Conservation (phyloP, 2,888 invertebrate species). For the Noctua janthina region DNA sequence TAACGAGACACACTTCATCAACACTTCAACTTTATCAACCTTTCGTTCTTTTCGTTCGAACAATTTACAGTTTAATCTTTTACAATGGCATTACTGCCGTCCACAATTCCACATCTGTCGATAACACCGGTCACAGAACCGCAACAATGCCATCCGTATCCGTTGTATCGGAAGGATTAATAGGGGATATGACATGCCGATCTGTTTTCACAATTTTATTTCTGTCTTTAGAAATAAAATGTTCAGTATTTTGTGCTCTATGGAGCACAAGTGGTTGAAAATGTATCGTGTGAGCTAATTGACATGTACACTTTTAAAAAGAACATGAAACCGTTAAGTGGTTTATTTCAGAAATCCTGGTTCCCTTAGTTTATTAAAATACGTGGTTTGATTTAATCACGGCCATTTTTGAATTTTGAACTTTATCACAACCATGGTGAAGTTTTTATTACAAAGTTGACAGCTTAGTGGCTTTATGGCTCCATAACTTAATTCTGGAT, state of each 20-base stretch:
- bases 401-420: neutral
- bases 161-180: constrained; percentile 40
- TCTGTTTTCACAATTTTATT: constrained; percentile 36
- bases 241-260: neutral
- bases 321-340: neutral
- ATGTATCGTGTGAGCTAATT: neutral
- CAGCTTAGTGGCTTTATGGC: neutral
- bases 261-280: neutral
- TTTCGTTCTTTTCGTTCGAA: neutral
- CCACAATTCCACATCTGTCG: constrained; percentile 48
- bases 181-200: constrained; percentile 38
- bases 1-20: neutral
- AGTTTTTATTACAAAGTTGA: neutral
- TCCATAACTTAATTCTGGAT: neutral
- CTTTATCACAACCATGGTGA: neutral
- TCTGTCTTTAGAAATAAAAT: constrained; percentile 20
- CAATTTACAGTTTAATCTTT: constrained; percentile 29
- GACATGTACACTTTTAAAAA: neutral
- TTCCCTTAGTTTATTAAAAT: neutral
- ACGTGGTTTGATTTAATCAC: neutral
- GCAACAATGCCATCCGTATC: constrained; percentile 47
- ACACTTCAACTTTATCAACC: neutral
- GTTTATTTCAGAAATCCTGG: neutral
- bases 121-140: constrained; percentile 50
- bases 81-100: constrained; percentile 32